Base-by-base conservation (phyloP, 2,888 invertebrate species). In the Mesorhabditis belari region DNA sequence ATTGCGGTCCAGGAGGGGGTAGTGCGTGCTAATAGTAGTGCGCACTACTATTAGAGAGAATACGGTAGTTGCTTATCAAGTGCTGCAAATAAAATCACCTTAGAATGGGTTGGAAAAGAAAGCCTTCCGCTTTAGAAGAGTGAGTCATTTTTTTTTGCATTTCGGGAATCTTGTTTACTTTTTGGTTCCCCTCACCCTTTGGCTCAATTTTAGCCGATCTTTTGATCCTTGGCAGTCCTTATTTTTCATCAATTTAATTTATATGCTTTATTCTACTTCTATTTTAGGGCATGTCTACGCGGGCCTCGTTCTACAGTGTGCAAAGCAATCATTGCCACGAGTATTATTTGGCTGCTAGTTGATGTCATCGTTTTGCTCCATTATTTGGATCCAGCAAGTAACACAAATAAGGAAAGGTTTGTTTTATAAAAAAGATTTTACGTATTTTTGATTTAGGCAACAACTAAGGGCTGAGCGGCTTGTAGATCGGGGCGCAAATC, bases 321-420 rank as follows among this genome's bases (percentile, higher is more conserved):
- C 63, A 69, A 75, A 35, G 80, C 81, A 26, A 68, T 80, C 24
- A 66, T 80, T 51, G 68, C 76, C 60, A 80, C 80, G 23, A 79
- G 79, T 35, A 68, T 80, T 17, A 71, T 75, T 50, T 80, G 80
- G 80, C 57, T 80, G 54, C 60, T 81, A 53, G 55, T 80, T 29
- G 77, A 77, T 60, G 72, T 77, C 19, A 63, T 78, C 55, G 62
- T 80, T 19, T 66, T 80, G 17, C 75, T 80, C 65, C 79, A 78
- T 62, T 77, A 73, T 55, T 59, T 80, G 50, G 80, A 80, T 62
- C 62, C 72, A 9, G 56, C 69, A n/a, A 49, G 58, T n/a, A 51
- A 21, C 17, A 52, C 19, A 9, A 58, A 24, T n/a, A 55, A 28
- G 19, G 25, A 29, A 19, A 21, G 4, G 29, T 24, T n/a, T 4